Evolutionary conservation across 1,140 invertebrate genomes (phyloP).

Genomic region (Heterodera carotae): DNA sequence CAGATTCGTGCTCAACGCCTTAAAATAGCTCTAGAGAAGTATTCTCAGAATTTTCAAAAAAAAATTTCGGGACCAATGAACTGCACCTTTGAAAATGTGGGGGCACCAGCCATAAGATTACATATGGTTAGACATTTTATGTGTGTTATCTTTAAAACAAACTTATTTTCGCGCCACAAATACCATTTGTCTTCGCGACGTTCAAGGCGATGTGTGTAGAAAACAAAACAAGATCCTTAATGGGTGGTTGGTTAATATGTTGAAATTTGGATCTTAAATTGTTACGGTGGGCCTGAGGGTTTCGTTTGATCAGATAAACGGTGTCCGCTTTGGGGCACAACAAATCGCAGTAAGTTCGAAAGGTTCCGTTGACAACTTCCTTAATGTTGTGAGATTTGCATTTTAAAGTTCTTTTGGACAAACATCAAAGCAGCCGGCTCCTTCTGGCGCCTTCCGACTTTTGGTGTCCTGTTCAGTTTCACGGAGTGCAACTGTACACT

Average conservation of each 20-base stretch:
- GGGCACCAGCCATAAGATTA: too few relatives aligned
- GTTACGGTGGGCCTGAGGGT: constrained; percentile 54
- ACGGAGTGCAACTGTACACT: constrained; percentile 50
- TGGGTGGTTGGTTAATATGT: neutral
- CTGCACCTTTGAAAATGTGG: too few relatives aligned
- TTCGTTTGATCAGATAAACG: constrained; percentile 60
- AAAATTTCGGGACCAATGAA: too few relatives aligned
- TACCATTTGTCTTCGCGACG: constrained; percentile 57
- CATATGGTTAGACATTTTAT: too few relatives aligned
- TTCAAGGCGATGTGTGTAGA: constrained; percentile 59
- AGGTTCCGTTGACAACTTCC: constrained; percentile 54
- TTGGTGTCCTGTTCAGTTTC: constrained; percentile 52
- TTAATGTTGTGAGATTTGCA: neutral
- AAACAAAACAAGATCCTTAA: constrained; percentile 51
- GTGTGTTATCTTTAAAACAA: too few relatives aligned
- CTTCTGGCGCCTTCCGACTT: constrained; percentile 33
- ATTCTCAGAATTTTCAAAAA: too few relatives aligned
- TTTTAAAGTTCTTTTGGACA: constrained; percentile 21
- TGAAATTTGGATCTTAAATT: neutral
- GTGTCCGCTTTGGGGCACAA: constrained; percentile 59
- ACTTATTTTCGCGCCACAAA: constrained; percentile 59
- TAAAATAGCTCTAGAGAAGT: too few relatives aligned
- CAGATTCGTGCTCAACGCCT: too few relatives aligned
- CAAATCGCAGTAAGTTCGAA: constrained; percentile 58
- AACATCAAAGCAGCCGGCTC: constrained; percentile 56